Percentiles rank a stretch among this genome's conserved stretches.
Conservation (phyloP, 2,113 vertebrate genomes). For the Arenaria interpres region DNA sequence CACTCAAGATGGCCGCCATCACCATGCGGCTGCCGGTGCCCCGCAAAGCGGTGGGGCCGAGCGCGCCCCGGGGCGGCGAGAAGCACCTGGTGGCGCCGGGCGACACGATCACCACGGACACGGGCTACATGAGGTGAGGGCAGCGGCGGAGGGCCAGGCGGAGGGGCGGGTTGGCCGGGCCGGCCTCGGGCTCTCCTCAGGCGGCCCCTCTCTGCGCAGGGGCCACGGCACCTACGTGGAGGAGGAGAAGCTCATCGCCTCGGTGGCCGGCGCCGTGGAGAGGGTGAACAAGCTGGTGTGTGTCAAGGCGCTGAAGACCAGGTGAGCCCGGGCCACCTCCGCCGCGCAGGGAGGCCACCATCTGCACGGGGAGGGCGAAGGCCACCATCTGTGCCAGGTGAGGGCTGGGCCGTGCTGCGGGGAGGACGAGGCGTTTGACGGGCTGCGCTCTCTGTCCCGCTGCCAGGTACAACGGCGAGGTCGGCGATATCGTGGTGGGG, state of each 20-base stretch:
- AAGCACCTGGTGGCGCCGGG: slow-evolving; percentile 91
- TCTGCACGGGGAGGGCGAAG: neutral
- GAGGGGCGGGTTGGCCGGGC: fast-evolving
- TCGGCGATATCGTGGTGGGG: slow-evolving; percentile 94
- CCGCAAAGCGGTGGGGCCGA: slow-evolving; percentile 58
- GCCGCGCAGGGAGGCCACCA: neutral
- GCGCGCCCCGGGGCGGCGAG: slow-evolving; percentile 18
- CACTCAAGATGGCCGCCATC: slow-evolving; percentile 83
- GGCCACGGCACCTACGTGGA: slow-evolving; percentile 96
- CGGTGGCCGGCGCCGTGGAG: slow-evolving; percentile 93
- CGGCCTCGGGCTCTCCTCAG: neutral
- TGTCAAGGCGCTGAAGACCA: slow-evolving; percentile 89
- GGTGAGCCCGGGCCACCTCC: slow-evolving; percentile 45
- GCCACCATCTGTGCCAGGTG: neutral
- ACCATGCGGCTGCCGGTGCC: slow-evolving; percentile 82
- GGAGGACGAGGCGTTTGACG: neutral
- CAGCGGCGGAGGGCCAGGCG: neutral
- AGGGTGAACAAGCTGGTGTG: slow-evolving; percentile 95
- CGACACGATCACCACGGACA: slow-evolving; percentile 93
- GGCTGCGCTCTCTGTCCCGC: neutral
- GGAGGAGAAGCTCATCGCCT: slow-evolving; percentile 93
- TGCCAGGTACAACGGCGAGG: slow-evolving; percentile 91
- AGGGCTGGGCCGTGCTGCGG: neutral
- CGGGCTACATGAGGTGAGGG: slow-evolving; percentile 92
- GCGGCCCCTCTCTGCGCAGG: slow-evolving; percentile 57